phyloP scores from a whole-genome alignment of 2,113 vertebrate genomes.

The Chinchilla lanigera region DNA sequence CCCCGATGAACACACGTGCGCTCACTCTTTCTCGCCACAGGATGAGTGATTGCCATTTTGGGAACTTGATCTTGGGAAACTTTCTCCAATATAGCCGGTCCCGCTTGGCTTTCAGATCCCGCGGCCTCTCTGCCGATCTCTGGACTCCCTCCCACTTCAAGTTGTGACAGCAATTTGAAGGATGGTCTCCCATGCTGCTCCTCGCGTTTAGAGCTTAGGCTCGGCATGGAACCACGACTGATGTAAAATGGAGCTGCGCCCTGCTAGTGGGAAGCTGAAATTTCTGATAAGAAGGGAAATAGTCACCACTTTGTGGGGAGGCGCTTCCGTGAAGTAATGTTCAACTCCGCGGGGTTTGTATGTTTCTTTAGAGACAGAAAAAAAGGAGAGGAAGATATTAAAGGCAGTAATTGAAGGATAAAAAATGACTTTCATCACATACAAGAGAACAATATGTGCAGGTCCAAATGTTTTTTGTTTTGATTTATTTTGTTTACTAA shows the following conservation, averaged over 20 bases:
- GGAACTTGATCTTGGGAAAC: conserved; percentile 62
- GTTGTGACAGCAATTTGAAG: background rate
- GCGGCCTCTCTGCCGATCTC: background rate
- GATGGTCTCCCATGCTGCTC: background rate
- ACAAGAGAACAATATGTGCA: background rate
- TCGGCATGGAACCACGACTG: background rate
- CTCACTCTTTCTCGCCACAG: background rate
- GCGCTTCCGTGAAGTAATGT: background rate
- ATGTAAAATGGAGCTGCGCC: accelerated
- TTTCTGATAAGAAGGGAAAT: background rate
- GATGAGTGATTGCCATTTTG: conserved; percentile 47
- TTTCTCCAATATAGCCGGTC: conserved; percentile 53
- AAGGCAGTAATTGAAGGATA: background rate
- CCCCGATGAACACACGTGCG: background rate
- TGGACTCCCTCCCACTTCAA: conserved; percentile 8
- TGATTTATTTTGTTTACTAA: conserved; percentile 32
- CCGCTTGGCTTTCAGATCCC: background rate
- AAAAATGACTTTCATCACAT: background rate
- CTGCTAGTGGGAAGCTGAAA: background rate
- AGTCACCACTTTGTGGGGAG: background rate
- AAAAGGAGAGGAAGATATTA: background rate
- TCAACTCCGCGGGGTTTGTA: background rate
- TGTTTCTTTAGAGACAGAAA: background rate
- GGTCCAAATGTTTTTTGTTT: background rate
- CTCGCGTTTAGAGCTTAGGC: background rate